Conservation (phyloP, 2,888 invertebrate species). For the Eilema sororculum region DNA sequence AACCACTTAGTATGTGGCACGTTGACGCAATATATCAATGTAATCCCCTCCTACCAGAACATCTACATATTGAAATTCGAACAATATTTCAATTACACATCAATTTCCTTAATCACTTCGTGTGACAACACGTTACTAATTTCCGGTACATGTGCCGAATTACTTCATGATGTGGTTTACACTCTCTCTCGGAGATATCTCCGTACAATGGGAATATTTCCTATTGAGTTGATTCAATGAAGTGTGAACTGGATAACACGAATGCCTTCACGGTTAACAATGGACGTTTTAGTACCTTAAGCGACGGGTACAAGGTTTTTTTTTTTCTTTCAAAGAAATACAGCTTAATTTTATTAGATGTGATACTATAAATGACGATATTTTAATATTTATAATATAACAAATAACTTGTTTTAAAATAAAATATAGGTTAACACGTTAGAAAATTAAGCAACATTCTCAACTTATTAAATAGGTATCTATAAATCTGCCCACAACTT, state of each 20-base stretch:
- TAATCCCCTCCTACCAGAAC: neutral
- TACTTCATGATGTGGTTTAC: slow-evolving; percentile 41
- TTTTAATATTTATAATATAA: too few relatives aligned
- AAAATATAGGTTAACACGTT: neutral
- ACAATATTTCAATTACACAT: slow-evolving; percentile 9
- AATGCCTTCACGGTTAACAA: slow-evolving; percentile 58
- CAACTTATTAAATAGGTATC: too few relatives aligned
- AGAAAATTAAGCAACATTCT: too few relatives aligned
- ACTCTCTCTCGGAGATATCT: slow-evolving; percentile 45
- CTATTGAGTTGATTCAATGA: slow-evolving; percentile 75
- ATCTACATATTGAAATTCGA: neutral
- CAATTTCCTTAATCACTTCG: slow-evolving; percentile 10
- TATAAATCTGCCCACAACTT: too few relatives aligned
- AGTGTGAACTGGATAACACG: slow-evolving; percentile 78
- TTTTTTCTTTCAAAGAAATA: neutral
- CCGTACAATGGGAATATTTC: slow-evolving; percentile 70
- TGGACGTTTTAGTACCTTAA: slow-evolving; percentile 53
- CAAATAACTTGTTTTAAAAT: neutral
- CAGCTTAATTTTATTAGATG: neutral
- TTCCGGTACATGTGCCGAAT: slow-evolving; percentile 31
- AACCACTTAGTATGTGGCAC: neutral
- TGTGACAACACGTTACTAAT: slow-evolving; percentile 21
- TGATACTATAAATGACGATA: too few relatives aligned
- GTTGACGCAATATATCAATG: neutral
- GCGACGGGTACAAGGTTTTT: slow-evolving; percentile 52